Conservation (phyloP, 2,797 vertebrate genomes). For the Cossypha caffra region DNA sequence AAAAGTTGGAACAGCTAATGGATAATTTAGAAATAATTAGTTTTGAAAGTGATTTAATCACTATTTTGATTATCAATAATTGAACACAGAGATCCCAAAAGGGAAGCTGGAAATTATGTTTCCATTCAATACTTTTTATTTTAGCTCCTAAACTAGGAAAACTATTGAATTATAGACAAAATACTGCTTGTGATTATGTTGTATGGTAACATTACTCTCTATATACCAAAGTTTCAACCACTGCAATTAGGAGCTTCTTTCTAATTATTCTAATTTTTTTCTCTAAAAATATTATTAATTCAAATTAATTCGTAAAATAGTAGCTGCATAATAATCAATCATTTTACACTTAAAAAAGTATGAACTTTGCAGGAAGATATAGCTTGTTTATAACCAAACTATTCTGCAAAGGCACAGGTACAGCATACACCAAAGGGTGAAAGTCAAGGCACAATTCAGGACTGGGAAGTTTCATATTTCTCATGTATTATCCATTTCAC, state of each 20-base stretch:
- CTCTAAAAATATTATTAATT: not conserved
- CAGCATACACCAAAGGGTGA: not conserved
- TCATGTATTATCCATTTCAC: not conserved
- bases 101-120: not conserved
- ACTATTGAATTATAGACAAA: not conserved
- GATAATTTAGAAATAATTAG: conserved; percentile 56
- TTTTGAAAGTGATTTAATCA: conserved; percentile 35
- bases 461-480: not conserved
- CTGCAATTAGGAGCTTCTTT: not conserved
- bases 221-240: not conserved
- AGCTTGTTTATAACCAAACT: not conserved
- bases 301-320: not conserved
- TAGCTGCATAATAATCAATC: not conserved
- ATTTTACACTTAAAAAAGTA: not conserved
- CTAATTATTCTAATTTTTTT: not conserved
- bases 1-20: conserved; percentile 19
- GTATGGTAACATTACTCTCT: not conserved
- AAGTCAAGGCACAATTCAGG: not conserved
- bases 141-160: not conserved
- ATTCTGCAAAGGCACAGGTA: not conserved
- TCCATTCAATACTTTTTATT: not conserved
- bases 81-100: conserved; percentile 6
- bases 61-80: conserved; percentile 45
- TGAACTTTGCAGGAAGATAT: not conserved
- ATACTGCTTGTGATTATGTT: not conserved